Evolutionary conservation across 2,797 vertebrate species (phyloP).

Genomic region (Epinephelus malabaricus): DNA sequence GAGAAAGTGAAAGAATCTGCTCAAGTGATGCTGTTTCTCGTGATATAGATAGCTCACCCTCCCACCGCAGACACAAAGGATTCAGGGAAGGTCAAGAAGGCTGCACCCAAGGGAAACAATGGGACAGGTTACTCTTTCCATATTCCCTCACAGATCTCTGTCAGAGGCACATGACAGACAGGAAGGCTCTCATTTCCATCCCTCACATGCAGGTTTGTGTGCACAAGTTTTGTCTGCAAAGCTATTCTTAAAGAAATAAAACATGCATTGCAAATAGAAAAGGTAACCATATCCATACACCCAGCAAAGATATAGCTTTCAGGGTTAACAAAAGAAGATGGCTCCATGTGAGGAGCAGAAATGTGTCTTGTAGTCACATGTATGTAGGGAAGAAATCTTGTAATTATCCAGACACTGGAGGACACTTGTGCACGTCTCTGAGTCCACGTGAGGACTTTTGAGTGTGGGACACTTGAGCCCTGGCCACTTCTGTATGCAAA

Average conservation of each 20-base stretch:
- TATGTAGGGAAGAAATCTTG: slow-evolving; percentile 10
- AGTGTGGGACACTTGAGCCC: slow-evolving; percentile 35
- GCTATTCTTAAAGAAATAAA: slow-evolving; percentile 1
- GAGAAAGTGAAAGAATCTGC: background rate
- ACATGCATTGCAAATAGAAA: background rate
- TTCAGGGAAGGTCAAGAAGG: background rate
- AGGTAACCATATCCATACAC: slow-evolving; percentile 5
- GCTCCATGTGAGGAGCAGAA: background rate
- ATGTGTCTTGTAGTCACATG: slow-evolving; percentile 29
- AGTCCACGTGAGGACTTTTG: slow-evolving; percentile 25
- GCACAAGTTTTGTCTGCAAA: slow-evolving; percentile 14
- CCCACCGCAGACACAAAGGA: slow-evolving; percentile 27
- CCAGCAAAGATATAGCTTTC: background rate
- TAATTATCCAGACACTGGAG: slow-evolving; percentile 29
- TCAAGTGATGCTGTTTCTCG: slow-evolving; percentile 21
- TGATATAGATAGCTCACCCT: slow-evolving; percentile 16
- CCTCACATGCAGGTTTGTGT: slow-evolving; percentile 2
- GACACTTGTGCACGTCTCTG: slow-evolving; percentile 44
- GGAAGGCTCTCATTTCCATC: slow-evolving; percentile 15
- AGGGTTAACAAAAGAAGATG: background rate
- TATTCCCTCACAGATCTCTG: slow-evolving; percentile 4
- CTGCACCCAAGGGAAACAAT: slow-evolving; percentile 43
- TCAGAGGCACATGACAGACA: background rate
- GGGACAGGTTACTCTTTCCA: slow-evolving; percentile 18
- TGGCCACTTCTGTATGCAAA: slow-evolving; percentile 45